Conservation (phyloP, 2,888 invertebrate species). For the Rhagonycha fulva region DNA sequence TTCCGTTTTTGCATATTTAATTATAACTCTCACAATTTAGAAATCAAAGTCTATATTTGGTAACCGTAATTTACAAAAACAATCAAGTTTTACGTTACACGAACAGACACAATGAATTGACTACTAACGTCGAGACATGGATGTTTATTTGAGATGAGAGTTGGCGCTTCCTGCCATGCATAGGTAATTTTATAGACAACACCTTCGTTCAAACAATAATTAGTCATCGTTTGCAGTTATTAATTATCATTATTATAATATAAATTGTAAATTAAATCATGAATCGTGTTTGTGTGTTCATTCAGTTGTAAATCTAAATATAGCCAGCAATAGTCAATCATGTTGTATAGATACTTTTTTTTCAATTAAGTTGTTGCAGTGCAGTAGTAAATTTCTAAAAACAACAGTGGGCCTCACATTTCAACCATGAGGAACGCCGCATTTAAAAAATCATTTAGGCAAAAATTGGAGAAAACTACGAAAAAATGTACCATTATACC, state of each 20-base stretch:
- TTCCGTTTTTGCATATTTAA: not conserved
- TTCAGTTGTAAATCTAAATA: not conserved
- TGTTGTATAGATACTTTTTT: not conserved
- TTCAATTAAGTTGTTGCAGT: not conserved
- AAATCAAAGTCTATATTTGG: not conserved
- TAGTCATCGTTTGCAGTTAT: constrained; percentile 21
- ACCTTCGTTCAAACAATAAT: constrained; percentile 15
- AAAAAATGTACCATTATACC: too few species aligned
- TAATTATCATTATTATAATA: not conserved
- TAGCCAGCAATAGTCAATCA: not conserved
- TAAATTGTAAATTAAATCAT: not conserved
- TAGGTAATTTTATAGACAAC: constrained; percentile 16
- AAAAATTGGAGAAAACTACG: too few species aligned
- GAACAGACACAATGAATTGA: not conserved
- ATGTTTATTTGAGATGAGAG: not conserved
- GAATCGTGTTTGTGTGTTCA: not conserved
- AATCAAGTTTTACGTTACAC: not conserved
- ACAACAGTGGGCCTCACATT: not conserved
- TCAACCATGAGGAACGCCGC: too few species aligned
- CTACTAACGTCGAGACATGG: not conserved
- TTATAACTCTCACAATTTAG: not conserved
- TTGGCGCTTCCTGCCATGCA: constrained; percentile 17
- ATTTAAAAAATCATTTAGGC: too few species aligned
- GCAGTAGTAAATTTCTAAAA: not conserved
- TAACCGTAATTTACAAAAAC: not conserved